phyloP scores from a whole-genome alignment of 2,797 vertebrate species.

The Channallabes apus region DNA sequence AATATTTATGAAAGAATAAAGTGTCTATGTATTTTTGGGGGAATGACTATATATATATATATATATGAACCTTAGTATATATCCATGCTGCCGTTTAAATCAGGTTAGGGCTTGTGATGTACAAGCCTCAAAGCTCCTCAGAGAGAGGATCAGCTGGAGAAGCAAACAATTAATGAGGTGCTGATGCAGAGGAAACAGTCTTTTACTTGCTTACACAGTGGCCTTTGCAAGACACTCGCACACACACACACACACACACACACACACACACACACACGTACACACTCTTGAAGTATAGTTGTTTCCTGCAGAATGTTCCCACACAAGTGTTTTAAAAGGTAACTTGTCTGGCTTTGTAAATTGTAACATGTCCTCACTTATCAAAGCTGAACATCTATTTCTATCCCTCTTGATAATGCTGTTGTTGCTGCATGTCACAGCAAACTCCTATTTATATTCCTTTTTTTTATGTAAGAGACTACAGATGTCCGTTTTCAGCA shows the following conservation, averaged over 20 bases:
- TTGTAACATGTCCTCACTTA: conserved; percentile 1
- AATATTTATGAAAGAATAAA: no score
- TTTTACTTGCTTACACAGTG: neutral
- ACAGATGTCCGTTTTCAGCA: neutral
- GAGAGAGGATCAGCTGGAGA: conserved; percentile 54
- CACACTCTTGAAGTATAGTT: neutral
- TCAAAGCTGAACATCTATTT: neutral
- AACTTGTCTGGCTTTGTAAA: neutral
- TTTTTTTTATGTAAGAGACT: neutral
- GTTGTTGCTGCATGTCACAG: neutral
- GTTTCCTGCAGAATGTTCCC: neutral
- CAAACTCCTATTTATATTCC: neutral
- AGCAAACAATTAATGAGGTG: conserved; percentile 39
- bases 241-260: conserved; percentile 4
- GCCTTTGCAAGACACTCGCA: neutral
- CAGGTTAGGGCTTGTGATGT: conserved; percentile 9
- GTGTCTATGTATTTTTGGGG: no score
- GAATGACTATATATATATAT: neutral
- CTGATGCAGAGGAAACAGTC: conserved; percentile 37
- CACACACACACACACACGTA: neutral
- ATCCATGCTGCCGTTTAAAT: neutral
- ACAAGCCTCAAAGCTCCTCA: conserved; percentile 38
- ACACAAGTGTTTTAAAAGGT: neutral
- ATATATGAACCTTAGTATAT: neutral
- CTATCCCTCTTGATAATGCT: neutral